A percentile compares a stretch with the other conserved stretches of the same genome.
Conservation (phyloP, 2,888 invertebrate genomes). For the Amorpha juglandis region DNA sequence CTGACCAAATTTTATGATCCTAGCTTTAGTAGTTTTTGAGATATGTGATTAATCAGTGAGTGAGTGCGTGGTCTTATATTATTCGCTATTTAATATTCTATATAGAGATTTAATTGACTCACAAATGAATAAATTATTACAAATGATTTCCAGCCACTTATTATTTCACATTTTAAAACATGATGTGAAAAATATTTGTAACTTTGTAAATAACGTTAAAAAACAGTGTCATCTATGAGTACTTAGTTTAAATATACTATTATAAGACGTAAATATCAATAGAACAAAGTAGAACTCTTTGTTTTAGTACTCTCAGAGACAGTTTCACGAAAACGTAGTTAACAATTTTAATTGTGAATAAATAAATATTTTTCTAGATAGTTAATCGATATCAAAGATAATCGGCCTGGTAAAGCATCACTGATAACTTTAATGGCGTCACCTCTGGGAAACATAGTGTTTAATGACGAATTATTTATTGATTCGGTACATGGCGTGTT, state of each 20-base stretch:
- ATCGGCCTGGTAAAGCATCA: not conserved
- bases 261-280: not conserved
- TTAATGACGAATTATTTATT: conserved; percentile 44
- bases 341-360: conserved; percentile 2
- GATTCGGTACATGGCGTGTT: conserved; percentile 51
- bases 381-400: not conserved
- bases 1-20: no score
- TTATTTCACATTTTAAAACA: no score
- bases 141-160: no score
- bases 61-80: no score
- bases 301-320: not conserved
- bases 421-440: conserved; percentile 24
- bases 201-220: conserved; percentile 6
- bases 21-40: no score
- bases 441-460: conserved; percentile 29
- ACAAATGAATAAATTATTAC: no score
- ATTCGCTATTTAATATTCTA: no score
- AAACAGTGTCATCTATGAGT: not conserved
- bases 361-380: not conserved
- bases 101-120: no score
- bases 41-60: no score
- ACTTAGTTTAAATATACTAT: not conserved
- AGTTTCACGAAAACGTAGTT: not conserved
- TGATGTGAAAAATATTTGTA: not conserved
- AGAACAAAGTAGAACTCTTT: not conserved